Evolutionary conservation across 2,888 invertebrate species (phyloP), one percentile per base, ranked within the genome.

Genomic region (Pelosia muscerda): DNA sequence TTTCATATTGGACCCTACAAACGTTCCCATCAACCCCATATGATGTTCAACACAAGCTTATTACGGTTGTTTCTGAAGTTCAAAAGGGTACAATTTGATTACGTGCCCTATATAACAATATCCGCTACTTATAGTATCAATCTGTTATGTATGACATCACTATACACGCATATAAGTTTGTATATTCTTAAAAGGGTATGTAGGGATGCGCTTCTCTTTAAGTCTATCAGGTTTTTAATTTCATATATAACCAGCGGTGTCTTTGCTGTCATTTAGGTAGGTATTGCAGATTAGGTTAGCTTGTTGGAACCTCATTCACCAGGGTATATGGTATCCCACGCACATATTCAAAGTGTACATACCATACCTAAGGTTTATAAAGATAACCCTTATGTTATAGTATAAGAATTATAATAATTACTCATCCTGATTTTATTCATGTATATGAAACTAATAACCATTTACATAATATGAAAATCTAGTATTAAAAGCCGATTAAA

Each of bases 31-130:
- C 34, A 63, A 65, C 57, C 65, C 65, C 58, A 49, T 65, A 31
- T 58, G 58, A 58, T 65, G 58, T 57, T 58, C 49, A 22, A 65
- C 31, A 65, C 22, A 65, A 58, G 49, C 26, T 65, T 65, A 57
- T 65, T 65, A 65, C 28, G 49, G 58, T 58, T 49, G 58, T 65
- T 22, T 22, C 31, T 31, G 28, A n/a, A 28, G 22, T 65, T 65
- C 26, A n/a, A 58, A 53, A 42, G 57, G 65, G 53, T 65, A 4
- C 26, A 65, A 58, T 65, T 58, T 65, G 58, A 65, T 58, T 58
- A 65, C 58, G 58, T 57, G 58, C 3, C 49, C 58, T 58, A 22
- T 58, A 49, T 22, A 57, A 65, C 26, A 65, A 58, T 65, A 28
- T 57, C 23, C 58, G 58, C 58, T 28, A 58, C 9, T 28, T 65